A percentile compares a stretch with the other conserved stretches of the same genome.
Conservation (phyloP, 1,140 invertebrate genomes). For the Bicyclus anynana region DNA sequence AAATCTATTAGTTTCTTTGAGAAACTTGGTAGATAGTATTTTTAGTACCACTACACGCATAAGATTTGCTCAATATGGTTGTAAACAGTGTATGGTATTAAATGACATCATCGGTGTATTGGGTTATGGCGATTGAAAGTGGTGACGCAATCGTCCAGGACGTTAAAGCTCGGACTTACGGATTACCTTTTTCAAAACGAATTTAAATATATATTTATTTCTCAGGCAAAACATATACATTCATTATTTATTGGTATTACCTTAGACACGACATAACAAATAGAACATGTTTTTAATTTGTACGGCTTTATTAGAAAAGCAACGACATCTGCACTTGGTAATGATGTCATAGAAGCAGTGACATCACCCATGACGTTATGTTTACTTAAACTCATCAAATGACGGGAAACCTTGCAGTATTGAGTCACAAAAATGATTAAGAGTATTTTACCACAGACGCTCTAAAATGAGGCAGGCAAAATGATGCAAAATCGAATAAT, state of each 20-base stretch:
- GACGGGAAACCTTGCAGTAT: neutral
- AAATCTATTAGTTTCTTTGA: neutral
- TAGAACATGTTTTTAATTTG: too few species aligned
- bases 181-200: too few species aligned
- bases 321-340: neutral
- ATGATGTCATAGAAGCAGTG: slow-evolving; percentile 33
- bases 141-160: slow-evolving; percentile 7
- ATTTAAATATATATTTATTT: too few species aligned
- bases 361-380: slow-evolving; percentile 22
- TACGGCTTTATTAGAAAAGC: too few species aligned
- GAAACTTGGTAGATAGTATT: neutral
- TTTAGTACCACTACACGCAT: slow-evolving; percentile 21
- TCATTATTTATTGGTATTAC: too few species aligned
- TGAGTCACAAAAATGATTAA: neutral
- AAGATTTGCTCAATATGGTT: slow-evolving; percentile 10
- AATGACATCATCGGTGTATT: slow-evolving; percentile 24
- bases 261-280: too few species aligned
- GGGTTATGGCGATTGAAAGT: neutral
- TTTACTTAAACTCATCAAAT: neutral
- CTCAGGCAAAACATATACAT: too few species aligned
- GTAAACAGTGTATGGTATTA: neutral
- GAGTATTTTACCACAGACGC: neutral
- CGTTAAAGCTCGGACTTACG: neutral
- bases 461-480: too few species aligned
- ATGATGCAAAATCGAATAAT: too few species aligned